phyloP scores from a whole-genome alignment of 2,797 vertebrate genomes.

The Leptatherina wallacei region DNA sequence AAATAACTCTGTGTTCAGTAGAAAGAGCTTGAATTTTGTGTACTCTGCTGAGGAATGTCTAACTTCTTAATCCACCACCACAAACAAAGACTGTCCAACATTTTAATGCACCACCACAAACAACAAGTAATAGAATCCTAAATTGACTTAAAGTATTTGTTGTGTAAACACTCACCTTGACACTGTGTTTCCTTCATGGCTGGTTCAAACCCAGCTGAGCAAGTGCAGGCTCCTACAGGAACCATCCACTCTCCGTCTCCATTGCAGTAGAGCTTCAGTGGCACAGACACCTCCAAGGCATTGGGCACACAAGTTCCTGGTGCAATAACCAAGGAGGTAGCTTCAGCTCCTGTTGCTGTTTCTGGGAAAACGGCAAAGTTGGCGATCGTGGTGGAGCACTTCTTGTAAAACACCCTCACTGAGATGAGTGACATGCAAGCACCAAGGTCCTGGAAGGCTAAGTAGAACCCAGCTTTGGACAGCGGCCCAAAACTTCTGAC shows the following conservation, averaged over 20 bases:
- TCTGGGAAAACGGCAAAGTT: conserved; percentile 96
- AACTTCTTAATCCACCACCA: conserved; percentile 3
- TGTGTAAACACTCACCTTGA: conserved; percentile 83
- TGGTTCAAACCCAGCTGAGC: conserved; percentile 91
- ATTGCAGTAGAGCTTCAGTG: conserved; percentile 96
- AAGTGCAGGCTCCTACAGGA: conserved; percentile 94
- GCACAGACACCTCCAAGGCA: conserved; percentile 93
- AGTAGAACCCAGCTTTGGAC: conserved; percentile 95
- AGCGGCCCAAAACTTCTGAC: conserved; percentile 96
- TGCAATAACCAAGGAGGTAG: conserved; percentile 95
- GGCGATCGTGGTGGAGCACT: conserved; percentile 94
- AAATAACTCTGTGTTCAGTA: conserved; percentile 7
- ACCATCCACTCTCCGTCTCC: conserved; percentile 99
- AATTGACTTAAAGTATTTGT: conserved; percentile 15
- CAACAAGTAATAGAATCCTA: conserved; percentile 3
- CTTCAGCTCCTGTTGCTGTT: conserved; percentile 94
- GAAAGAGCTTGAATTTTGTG: not conserved
- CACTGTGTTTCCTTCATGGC: conserved; percentile 93
- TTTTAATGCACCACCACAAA: conserved; percentile 17
- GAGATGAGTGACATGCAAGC: conserved; percentile 99
- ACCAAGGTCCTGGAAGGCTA: conserved; percentile 97
- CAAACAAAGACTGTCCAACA: conserved; percentile 8
- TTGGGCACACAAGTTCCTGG: conserved; percentile 95
- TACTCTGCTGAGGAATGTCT: conserved; percentile 7
- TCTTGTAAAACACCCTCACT: conserved; percentile 96